Evolutionary conservation across 2,113 vertebrate species (phyloP).

Genomic region (Pterocles orientalis): DNA sequence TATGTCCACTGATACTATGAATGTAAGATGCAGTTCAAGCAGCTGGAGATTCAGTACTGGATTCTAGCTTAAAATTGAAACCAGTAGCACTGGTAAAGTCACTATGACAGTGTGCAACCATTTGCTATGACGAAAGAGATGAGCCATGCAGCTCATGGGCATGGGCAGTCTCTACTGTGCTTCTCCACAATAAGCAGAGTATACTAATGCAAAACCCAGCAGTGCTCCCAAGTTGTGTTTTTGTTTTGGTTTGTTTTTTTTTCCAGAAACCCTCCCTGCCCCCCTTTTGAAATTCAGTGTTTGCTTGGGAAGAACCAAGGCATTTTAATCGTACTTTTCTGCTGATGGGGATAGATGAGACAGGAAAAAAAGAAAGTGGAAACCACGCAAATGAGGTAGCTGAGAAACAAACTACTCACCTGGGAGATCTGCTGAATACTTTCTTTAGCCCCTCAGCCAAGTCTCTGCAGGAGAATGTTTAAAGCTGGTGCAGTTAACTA

Average conservation of each 20-base stretch:
- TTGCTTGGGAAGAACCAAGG: neutral
- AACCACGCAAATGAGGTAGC: neutral
- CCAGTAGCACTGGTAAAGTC: neutral
- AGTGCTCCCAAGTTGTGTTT: neutral
- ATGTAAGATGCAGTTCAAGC: neutral
- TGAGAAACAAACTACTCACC: neutral
- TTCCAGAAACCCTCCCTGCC: neutral
- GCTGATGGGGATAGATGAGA: neutral
- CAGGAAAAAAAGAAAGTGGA: neutral
- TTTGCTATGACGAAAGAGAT: neutral
- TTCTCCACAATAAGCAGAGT: neutral
- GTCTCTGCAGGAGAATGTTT: neutral
- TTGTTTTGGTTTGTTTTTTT: neutral
- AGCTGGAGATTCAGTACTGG: neutral
- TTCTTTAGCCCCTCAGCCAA: neutral
- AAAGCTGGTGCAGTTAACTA: slow-evolving; percentile 3
- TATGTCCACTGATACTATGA: neutral
- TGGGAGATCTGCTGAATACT: neutral
- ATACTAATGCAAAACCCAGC: neutral
- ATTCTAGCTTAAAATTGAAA: neutral
- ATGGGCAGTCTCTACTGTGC: neutral
- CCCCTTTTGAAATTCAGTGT: neutral
- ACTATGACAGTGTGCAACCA: neutral
- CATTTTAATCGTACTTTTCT: neutral
- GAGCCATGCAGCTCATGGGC: neutral